Percentiles rank a stretch among this genome's conserved stretches.
phyloP scores from a whole-genome alignment of 2,797 vertebrate species.

The Pseudochirops corinnae region DNA sequence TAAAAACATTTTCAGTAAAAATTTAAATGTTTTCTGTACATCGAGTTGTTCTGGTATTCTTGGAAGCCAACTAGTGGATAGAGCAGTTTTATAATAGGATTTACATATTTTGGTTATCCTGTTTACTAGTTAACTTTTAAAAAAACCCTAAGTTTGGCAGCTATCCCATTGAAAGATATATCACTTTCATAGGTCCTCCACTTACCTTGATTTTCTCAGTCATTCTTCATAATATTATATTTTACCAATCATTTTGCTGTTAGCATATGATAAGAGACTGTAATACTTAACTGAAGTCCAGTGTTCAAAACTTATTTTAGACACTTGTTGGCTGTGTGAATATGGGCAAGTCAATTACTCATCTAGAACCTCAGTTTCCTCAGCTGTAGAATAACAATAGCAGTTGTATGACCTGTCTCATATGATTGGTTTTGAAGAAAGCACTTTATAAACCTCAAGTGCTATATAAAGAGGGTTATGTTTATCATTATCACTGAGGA shows the following conservation, averaged over 20 bases:
- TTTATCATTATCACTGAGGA: background rate
- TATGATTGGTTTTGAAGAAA: background rate
- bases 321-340: background rate
- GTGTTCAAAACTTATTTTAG: background rate
- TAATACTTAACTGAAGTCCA: background rate
- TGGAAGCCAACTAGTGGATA: background rate
- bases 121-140: background rate
- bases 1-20: conserved; percentile 2
- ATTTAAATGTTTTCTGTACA: conserved; percentile 28
- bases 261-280: background rate
- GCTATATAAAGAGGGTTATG: background rate
- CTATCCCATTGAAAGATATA: background rate
- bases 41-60: conserved; percentile 14
- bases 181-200: background rate
- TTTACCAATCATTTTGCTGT: background rate
- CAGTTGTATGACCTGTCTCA: background rate
- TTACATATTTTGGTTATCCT: background rate
- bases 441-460: background rate
- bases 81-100: background rate
- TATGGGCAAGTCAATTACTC: background rate
- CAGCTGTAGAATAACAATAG: background rate
- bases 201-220: background rate
- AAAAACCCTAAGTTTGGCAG: background rate
- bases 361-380: background rate
- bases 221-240: background rate